Evolutionary conservation across 2,113 vertebrate genomes (phyloP).

Genomic region (Clupea harengus): DNA sequence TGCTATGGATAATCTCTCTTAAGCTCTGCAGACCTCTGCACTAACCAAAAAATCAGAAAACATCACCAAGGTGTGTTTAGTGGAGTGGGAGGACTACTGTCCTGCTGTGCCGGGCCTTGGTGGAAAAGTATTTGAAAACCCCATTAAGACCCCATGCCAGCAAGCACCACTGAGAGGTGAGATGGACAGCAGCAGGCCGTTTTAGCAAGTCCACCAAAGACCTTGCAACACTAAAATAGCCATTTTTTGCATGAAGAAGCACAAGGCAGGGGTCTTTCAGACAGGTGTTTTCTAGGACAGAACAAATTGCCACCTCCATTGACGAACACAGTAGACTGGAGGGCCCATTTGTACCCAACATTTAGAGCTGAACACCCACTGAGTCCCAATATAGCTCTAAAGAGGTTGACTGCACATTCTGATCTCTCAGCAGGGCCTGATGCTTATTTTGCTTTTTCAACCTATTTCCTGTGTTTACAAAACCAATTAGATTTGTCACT

Average conservation of each 20-base stretch:
- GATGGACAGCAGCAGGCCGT: background rate
- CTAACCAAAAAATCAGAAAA: background rate
- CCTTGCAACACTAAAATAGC: background rate
- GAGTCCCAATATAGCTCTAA: background rate
- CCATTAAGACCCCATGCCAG: background rate
- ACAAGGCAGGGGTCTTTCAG: too few species aligned
- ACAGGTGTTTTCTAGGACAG: too few species aligned
- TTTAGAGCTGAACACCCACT: background rate
- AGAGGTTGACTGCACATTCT: background rate
- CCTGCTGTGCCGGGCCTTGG: background rate
- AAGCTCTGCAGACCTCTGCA: background rate
- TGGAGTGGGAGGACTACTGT: background rate
- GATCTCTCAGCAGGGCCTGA: background rate
- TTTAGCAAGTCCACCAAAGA: background rate
- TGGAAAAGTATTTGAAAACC: background rate
- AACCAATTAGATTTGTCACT: background rate
- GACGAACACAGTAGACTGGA: too few species aligned
- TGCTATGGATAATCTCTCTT: background rate
- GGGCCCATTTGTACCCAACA: too few species aligned
- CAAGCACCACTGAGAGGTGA: background rate
- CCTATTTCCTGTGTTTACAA: background rate
- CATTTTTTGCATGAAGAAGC: too few species aligned
- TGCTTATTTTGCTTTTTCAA: background rate
- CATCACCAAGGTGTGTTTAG: background rate
- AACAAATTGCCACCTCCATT: too few species aligned